Conservation (phyloP, 2,797 vertebrate species). For the Anabacerthia variegaticeps region DNA sequence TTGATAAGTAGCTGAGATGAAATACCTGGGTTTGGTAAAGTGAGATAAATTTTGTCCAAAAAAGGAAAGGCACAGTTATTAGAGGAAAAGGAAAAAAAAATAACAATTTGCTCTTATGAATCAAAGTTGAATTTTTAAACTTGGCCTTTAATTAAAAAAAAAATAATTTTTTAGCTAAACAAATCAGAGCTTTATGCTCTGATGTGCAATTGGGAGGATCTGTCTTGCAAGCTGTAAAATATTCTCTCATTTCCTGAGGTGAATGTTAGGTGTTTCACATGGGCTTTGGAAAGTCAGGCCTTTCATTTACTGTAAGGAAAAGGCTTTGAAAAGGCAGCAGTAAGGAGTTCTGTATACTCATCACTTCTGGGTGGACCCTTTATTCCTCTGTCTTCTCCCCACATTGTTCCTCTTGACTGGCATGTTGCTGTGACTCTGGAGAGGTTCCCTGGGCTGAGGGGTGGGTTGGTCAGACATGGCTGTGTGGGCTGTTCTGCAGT, state of each 20-base stretch:
- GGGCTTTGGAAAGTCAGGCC: not conserved
- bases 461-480: fast-evolving
- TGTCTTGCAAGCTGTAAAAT: not conserved
- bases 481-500: not conserved
- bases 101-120: not conserved
- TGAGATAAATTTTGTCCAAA: not conserved
- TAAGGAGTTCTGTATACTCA: not conserved
- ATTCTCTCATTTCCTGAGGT: not conserved
- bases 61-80: not conserved
- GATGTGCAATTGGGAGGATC: not conserved
- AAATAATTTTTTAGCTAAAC: not conserved
- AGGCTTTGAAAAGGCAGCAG: not conserved
- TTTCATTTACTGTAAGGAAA: not conserved
- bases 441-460: not conserved
- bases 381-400: not conserved
- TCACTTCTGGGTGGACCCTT: not conserved
- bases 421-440: not conserved
- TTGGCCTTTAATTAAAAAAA: not conserved
- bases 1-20: not conserved
- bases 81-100: not conserved
- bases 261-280: not conserved
- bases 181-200: not conserved
- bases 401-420: fast-evolving
- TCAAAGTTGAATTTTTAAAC: not conserved
- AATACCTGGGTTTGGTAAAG: not conserved